phyloP scores from a whole-genome alignment of 2,888 invertebrate genomes.

The Torymus texanus region DNA sequence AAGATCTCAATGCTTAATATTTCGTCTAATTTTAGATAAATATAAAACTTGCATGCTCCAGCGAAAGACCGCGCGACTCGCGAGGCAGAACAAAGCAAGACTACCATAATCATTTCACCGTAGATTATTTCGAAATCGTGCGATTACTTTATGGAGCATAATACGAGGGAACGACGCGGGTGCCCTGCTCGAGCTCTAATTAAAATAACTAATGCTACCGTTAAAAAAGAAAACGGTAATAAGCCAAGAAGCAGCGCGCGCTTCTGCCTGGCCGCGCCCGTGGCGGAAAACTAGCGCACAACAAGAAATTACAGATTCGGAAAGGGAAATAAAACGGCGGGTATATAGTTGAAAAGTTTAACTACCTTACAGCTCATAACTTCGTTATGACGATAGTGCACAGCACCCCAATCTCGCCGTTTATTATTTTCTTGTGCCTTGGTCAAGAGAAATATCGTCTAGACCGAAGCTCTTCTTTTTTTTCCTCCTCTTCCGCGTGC shows the following conservation, averaged over 20 bases:
- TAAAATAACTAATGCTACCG: conserved; percentile 47
- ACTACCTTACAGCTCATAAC: conserved; percentile 73
- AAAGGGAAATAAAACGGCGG: conserved; percentile 38
- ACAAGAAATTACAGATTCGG: conserved; percentile 66
- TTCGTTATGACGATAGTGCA: conserved; percentile 68
- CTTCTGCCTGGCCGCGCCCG: background rate
- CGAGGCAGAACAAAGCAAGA: no score
- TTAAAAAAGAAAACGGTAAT: conserved; percentile 43
- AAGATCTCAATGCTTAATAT: no score
- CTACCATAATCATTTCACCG: conserved; percentile 40
- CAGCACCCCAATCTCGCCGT: conserved; percentile 61
- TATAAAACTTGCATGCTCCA: no score
- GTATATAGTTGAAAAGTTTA: conserved; percentile 70
- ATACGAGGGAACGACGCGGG: background rate
- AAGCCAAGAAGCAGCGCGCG: conserved; percentile 12
- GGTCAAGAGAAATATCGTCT: conserved; percentile 71
- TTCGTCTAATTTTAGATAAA: no score
- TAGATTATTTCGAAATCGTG: conserved; percentile 29
- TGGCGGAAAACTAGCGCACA: conserved; percentile 67
- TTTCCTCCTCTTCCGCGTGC: background rate
- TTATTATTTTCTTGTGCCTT: conserved; percentile 70
- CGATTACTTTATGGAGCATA: conserved; percentile 46
- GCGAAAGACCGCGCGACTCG: no score
- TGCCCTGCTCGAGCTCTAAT: conserved; percentile 27
- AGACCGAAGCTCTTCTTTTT: conserved; percentile 49